phyloP scores from a whole-genome alignment of 1,140 invertebrate genomes.

The Ostrea denselamellosa region DNA sequence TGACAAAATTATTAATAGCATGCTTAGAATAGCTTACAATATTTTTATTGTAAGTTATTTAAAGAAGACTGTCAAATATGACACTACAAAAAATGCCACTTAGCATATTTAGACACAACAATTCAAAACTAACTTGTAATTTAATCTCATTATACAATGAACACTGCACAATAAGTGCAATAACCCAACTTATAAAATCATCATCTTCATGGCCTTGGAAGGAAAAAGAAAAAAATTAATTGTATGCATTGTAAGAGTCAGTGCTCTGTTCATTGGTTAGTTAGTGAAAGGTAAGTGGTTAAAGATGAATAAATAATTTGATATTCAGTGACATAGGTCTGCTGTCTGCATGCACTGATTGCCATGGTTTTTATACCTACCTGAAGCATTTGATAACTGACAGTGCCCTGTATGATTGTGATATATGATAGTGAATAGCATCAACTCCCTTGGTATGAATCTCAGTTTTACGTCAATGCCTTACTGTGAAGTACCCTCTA shows the following conservation, averaged over 20 bases:
- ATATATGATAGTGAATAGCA: constrained; percentile 12
- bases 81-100: not conserved
- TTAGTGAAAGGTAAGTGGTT: constrained; percentile 17
- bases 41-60: not conserved
- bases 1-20: constrained; percentile 1
- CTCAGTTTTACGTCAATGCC: constrained; percentile 26
- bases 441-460: not conserved
- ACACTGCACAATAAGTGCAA: not conserved
- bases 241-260: not conserved
- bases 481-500: constrained; percentile 8
- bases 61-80: constrained; percentile 7
- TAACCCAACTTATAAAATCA: not conserved
- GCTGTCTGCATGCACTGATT: constrained; percentile 20
- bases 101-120: not conserved
- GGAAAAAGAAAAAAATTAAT: not conserved
- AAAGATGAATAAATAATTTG: constrained; percentile 6
- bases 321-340: not conserved
- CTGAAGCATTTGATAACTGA: constrained; percentile 17
- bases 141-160: not conserved
- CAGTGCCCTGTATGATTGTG: not conserved
- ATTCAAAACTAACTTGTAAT: not conserved
- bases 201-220: not conserved
- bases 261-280: constrained; percentile 16
- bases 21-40: constrained; percentile 20
- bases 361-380: constrained; percentile 39